These are phyloP conservation scores for Harpalus rubripes DNA, from an alignment of 2,888 invertebrate species.

Conservation along the genomic window DNA sequence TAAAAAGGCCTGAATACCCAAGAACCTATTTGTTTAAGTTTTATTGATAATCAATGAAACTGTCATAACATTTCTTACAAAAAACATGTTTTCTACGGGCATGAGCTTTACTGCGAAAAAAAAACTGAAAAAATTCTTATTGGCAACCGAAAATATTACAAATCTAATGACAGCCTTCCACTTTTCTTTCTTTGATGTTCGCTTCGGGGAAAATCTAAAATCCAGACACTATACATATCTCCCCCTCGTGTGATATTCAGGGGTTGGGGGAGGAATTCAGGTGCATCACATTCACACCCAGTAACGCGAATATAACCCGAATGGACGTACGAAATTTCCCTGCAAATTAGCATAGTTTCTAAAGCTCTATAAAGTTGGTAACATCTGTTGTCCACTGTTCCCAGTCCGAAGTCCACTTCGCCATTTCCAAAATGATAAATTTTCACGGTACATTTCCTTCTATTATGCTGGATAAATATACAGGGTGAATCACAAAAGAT, in stretches of 20 bases:
- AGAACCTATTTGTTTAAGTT: no score
- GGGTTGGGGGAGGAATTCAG: constrained; percentile 31
- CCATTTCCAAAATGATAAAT: constrained; percentile 60
- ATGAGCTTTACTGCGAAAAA: background rate
- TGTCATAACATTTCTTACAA: constrained; percentile 1
- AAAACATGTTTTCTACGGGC: background rate
- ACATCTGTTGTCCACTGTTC: constrained; percentile 63
- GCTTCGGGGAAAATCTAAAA: background rate
- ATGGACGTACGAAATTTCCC: constrained; percentile 54
- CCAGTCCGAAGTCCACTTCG: constrained; percentile 37
- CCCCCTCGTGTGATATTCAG: constrained; percentile 24
- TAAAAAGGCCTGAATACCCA: no score
- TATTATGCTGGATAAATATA: constrained; percentile 62
- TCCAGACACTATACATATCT: background rate
- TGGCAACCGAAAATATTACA: constrained; percentile 25
- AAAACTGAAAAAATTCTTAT: background rate
- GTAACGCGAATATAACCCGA: constrained; percentile 49
- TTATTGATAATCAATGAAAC: no score
- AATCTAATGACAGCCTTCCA: constrained; percentile 37
- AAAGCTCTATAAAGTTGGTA: constrained; percentile 65
- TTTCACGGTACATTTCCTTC: constrained; percentile 59
- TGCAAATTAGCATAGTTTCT: constrained; percentile 64
- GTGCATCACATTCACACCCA: constrained; percentile 56
- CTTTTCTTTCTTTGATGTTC: constrained; percentile 17
- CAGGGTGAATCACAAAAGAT: constrained; percentile 34